Conservation (phyloP, 2,113 vertebrate species). For the Tinamus guttatus region DNA sequence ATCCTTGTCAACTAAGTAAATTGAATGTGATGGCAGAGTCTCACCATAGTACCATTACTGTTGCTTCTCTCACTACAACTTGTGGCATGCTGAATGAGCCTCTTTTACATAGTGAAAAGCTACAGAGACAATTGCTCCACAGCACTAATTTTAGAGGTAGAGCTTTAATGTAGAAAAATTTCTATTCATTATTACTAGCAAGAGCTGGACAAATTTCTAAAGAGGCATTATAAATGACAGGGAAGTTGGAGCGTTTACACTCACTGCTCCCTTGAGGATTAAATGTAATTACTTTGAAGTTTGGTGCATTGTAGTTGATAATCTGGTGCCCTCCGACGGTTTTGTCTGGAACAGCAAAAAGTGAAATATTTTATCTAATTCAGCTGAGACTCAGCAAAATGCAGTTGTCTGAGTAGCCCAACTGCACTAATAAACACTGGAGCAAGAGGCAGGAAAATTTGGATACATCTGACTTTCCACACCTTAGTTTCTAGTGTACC, state of each 20-base stretch:
- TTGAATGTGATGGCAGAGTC: not conserved
- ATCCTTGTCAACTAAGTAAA: not conserved
- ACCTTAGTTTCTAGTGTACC: not conserved
- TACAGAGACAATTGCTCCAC: not conserved
- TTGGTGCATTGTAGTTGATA: not conserved
- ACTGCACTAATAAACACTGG: not conserved
- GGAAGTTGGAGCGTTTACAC: not conserved
- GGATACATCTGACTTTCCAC: not conserved
- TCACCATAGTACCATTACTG: not conserved
- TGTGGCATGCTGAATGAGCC: not conserved
- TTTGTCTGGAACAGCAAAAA: not conserved
- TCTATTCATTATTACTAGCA: not conserved
- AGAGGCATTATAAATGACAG: not conserved
- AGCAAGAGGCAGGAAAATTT: not conserved
- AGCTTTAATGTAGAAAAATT: not conserved
- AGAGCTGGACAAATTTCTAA: not conserved
- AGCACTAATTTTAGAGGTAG: not conserved
- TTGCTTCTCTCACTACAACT: not conserved
- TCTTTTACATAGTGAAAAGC: not conserved
- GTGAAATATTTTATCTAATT: not conserved
- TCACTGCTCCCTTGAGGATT: not conserved
- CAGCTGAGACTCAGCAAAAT: not conserved
- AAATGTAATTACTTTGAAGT: not conserved
- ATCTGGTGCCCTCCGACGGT: constrained; percentile 41
- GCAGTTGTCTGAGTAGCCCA: accelerated